Evolutionary conservation across 2,797 vertebrate genomes (phyloP).

Genomic region (Catamblyrhynchus diadema): DNA sequence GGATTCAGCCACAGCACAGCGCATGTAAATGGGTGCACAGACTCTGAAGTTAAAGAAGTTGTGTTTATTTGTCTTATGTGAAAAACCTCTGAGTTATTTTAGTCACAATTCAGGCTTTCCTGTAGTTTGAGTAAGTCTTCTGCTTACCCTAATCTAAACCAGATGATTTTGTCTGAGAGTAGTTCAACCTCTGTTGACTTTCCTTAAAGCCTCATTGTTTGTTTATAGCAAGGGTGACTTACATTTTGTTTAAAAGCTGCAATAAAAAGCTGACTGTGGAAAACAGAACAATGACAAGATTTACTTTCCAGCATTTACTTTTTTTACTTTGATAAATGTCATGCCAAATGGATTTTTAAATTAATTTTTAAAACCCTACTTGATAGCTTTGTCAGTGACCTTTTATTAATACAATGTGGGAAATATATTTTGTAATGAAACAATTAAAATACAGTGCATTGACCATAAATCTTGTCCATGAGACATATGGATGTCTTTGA

Average conservation of each 20-base stretch:
- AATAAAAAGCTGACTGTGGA: conserved; percentile 27
- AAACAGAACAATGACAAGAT: conserved; percentile 14
- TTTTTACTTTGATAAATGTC: conserved; percentile 46
- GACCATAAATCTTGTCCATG: conserved; percentile 1
- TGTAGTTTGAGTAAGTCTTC: background rate
- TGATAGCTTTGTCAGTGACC: conserved; percentile 46
- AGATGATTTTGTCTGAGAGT: conserved; percentile 10
- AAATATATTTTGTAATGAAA: conserved; percentile 38
- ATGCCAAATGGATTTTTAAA: conserved; percentile 29
- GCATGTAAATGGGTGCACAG: background rate
- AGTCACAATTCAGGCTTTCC: background rate
- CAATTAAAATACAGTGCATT: conserved; percentile 28
- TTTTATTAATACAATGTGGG: conserved; percentile 48
- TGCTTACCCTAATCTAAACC: background rate
- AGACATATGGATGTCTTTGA: background rate
- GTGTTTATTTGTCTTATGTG: background rate
- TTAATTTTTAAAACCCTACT: conserved; percentile 34
- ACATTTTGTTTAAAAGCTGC: conserved; percentile 7
- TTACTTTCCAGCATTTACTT: conserved; percentile 20
- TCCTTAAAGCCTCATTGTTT: conserved; percentile 15
- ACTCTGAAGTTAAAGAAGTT: background rate
- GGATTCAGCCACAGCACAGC: background rate
- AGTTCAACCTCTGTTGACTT: conserved; percentile 5
- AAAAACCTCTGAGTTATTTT: background rate
- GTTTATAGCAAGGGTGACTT: conserved; percentile 20